Conservation (phyloP, 1,140 invertebrate genomes). For the Bactericera cockerelli region DNA sequence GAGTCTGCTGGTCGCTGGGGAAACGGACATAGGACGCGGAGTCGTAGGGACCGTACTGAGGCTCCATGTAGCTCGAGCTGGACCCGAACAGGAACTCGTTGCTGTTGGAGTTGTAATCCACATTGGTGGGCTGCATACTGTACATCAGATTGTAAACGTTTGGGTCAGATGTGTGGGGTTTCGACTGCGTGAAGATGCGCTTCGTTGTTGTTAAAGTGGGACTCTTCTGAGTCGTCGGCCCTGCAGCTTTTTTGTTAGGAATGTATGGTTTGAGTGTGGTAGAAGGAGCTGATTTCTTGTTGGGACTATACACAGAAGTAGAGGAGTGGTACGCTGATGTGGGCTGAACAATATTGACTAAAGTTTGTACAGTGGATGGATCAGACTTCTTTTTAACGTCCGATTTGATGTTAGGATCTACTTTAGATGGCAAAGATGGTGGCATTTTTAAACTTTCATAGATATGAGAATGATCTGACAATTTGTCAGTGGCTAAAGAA, state of each 20-base stretch:
- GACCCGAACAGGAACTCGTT: neutral
- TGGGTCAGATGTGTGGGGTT: too few relatives aligned
- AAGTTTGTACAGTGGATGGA: neutral
- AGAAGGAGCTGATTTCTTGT: too few relatives aligned
- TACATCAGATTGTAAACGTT: neutral
- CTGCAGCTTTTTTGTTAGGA: too few relatives aligned
- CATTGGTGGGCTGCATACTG: neutral
- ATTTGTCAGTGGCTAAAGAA: neutral
- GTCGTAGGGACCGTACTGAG: neutral
- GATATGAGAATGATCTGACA: neutral
- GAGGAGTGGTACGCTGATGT: neutral
- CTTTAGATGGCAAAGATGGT: too few relatives aligned
- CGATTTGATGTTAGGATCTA: neutral
- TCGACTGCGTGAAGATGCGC: neutral
- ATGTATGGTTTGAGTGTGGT: too few relatives aligned
- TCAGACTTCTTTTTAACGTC: neutral
- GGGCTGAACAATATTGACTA: neutral
- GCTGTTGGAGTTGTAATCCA: neutral
- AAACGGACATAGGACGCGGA: neutral
- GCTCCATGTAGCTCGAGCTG: neutral
- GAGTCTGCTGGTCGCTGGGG: neutral
- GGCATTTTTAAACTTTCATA: slow-evolving; percentile 9
- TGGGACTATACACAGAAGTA: neutral
- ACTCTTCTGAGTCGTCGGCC: neutral
- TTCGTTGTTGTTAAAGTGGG: neutral